These are phyloP conservation scores for Hydropsyche tenuis DNA, from an alignment of 1,140 invertebrate species.

Conservation along the genomic window DNA sequence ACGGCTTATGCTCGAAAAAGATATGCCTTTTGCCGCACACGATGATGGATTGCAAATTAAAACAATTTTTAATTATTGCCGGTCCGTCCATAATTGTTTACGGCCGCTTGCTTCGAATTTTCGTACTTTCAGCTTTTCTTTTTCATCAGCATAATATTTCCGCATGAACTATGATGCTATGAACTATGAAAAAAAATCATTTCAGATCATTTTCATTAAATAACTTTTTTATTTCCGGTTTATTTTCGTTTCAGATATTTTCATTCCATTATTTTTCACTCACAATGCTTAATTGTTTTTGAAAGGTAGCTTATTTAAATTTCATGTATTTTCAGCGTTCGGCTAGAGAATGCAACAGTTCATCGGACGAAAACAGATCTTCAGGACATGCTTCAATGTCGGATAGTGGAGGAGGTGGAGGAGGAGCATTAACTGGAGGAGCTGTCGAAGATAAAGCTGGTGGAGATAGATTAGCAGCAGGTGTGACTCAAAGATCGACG, in stretches of 20 bases:
- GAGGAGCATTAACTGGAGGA: conserved; percentile 64
- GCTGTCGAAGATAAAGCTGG: conserved; percentile 70
- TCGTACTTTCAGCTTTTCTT: conserved; percentile 7
- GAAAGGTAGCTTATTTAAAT: neutral
- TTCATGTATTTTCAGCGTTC: conserved; percentile 63
- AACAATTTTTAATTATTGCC: conserved; percentile 13
- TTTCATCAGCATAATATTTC: neutral
- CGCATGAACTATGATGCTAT: too few species aligned
- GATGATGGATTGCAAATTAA: conserved; percentile 5
- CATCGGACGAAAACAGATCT: conserved; percentile 86
- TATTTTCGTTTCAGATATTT: neutral
- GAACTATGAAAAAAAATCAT: too few species aligned
- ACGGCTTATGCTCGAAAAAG: conserved; percentile 1
- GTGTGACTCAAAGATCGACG: conserved; percentile 68
- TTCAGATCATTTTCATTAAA: neutral
- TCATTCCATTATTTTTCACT: neutral
- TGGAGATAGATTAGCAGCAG: conserved; percentile 72
- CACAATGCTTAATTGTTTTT: too few species aligned
- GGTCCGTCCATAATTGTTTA: conserved; percentile 12
- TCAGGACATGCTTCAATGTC: conserved; percentile 93
- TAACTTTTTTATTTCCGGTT: neutral
- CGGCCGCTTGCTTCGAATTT: conserved; percentile 1
- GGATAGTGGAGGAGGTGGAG: conserved; percentile 75
- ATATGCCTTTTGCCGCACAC: neutral
- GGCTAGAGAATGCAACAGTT: conserved; percentile 83